Base-by-base conservation (phyloP, 2,113 vertebrate genomes). In the Telmatochromis sp. region DNA sequence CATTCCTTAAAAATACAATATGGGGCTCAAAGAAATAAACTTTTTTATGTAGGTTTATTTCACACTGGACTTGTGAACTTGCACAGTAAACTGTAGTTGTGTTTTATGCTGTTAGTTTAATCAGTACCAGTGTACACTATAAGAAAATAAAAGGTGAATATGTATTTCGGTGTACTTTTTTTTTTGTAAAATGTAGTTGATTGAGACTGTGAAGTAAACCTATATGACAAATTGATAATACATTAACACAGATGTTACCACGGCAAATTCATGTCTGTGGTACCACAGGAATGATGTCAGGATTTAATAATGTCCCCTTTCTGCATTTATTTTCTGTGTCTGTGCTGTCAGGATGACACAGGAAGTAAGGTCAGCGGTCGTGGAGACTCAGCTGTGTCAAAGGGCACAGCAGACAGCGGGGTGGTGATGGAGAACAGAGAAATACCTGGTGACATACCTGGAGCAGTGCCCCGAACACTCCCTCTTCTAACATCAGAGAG, bases 371-470 rank as follows among this genome's bases (percentile, higher is more conserved):
- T 53, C 1, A 53, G 91, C 4, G 55, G 82, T 26, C 96, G 96
- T 3, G 95, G 95, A 10, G 96, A 96, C 78, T 97, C 96, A 0
- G 96, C 96, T 0, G 89, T 93, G 89, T 97, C 96, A 6, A 97
- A 96, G 86, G 87, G 47, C 60, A 97, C 96, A 75, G 88, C 93
- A 10, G 96, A 97, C 93, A 97, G 96, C 6, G 96, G 96, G 21
- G 94, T 97, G 87, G 94, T 91, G 86, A 88, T 96, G 90, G 95
- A 96, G 9, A 85, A 88, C 55, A 85, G 86, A 23, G 93, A 91
- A 23, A 42, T 80, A 12, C 21, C 70, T 45, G 68, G 14, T 1
- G 8, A 7, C n/a, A 40, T 94, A 81, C 94, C 95, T 28, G 95
- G 93, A 54, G 65, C 57, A 3, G 54, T 94, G 42, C 91, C 93